Conservation (phyloP, 2,797 vertebrate species). For the Erpetoichthys calabaricus region DNA sequence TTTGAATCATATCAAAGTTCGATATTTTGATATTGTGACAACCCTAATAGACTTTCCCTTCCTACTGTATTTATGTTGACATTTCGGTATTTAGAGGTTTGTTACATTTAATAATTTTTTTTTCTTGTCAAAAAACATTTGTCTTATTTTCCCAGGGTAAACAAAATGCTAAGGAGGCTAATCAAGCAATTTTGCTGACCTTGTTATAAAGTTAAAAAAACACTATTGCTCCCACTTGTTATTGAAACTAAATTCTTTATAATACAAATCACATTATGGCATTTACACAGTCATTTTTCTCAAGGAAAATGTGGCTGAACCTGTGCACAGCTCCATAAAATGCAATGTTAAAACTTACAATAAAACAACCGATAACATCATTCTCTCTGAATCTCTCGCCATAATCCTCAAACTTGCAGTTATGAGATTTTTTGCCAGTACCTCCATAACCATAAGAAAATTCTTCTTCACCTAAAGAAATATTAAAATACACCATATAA, state of each 20-base stretch:
- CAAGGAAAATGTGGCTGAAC: not conserved
- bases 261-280: constrained; percentile 3
- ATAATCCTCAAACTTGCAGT: constrained; percentile 76
- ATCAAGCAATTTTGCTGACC: no score
- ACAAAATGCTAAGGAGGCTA: no score
- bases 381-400: constrained; percentile 80
- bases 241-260: not conserved
- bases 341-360: constrained; percentile 45
- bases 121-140: no score
- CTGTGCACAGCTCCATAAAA: not conserved
- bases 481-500: not conserved
- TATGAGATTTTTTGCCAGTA: constrained; percentile 76
- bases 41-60: no score
- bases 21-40: no score
- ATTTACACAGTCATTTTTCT: not conserved
- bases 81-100: no score
- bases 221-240: no score
- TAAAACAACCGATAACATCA: constrained; percentile 78
- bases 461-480: constrained; percentile 62
- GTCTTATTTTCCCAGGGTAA: no score
- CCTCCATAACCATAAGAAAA: constrained; percentile 87
- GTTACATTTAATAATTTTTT: no score
- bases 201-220: no score
- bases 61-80: no score
- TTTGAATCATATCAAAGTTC: no score